Conservation (phyloP, 1,140 invertebrate genomes). For the Microplitis demolitor region DNA sequence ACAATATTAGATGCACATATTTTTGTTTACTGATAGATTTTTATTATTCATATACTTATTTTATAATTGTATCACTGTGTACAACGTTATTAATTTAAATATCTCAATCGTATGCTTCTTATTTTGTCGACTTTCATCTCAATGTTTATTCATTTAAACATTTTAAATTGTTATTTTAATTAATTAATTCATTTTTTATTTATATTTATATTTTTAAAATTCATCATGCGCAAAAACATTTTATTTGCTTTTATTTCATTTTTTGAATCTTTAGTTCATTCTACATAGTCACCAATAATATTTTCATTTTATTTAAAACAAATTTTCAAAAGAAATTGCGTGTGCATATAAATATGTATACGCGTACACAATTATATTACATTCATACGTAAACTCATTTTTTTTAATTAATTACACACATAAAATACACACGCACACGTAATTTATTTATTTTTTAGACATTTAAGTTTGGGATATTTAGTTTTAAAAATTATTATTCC, state of each 20-base stretch:
- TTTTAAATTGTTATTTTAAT: no score
- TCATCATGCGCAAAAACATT: slow-evolving; percentile 51
- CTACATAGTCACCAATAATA: slow-evolving; percentile 55
- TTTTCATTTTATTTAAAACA: slow-evolving; percentile 52
- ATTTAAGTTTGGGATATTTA: slow-evolving; percentile 37
- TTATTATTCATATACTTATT: slow-evolving; percentile 62
- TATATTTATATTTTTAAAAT: slow-evolving; percentile 53
- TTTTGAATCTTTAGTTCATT: slow-evolving; percentile 39
- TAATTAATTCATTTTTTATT: slow-evolving; percentile 5
- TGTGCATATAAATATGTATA: slow-evolving; percentile 44
- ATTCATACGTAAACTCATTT: slow-evolving; percentile 40
- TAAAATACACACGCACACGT: slow-evolving; percentile 39
- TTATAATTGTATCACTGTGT: slow-evolving; percentile 65
- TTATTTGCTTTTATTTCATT: background rate
- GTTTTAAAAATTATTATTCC: slow-evolving; percentile 19
- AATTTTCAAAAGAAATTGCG: slow-evolving; percentile 34
- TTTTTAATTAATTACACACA: slow-evolving; percentile 9
- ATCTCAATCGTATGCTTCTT: slow-evolving; percentile 59
- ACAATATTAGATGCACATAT: slow-evolving; percentile 38
- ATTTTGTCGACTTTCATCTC: slow-evolving; percentile 42
- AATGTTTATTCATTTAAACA: slow-evolving; percentile 18
- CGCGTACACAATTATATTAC: slow-evolving; percentile 41
- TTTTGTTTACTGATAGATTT: slow-evolving; percentile 63
- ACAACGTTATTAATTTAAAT: slow-evolving; percentile 63
- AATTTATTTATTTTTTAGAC: slow-evolving; percentile 40